Evolutionary conservation across 2,113 vertebrate genomes (phyloP), one percentile per base, ranked within the genome.

Genomic region (Zosterops lateralis): DNA sequence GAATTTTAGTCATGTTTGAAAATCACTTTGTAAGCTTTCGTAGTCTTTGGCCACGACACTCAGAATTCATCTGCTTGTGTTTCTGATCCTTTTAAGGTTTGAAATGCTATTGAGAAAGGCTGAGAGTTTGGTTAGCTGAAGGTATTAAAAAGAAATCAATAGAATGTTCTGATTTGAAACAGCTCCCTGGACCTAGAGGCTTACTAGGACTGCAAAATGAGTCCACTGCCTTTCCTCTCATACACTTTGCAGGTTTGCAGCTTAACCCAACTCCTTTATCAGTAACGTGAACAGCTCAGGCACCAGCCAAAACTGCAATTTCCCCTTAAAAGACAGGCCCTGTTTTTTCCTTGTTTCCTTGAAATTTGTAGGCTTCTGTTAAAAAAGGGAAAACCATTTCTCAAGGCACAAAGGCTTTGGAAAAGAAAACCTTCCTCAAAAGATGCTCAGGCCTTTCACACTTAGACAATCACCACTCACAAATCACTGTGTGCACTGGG

Each of bases 91-190:
- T 84, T 70, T 58, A 83, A 73, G 60, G 75, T 66, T 32, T 93
- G 75, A 91, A 96, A 62, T 0, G 1, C 64, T 62, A 48, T 6
- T 53, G 58, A 76, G 89, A 91, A 76, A 65, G 51, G 58, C 75
- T 85, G 54, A 29, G 67, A 83, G 64, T 62, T 68, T 62, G 67
- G 71, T 68, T 90, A 77, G 90, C 72, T 90, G 88, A 58, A 88
- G 64, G 67, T 71, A 88, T 91, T 94, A 90, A 85, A 88, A 87
- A 84, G 56, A 78, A 90, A 92, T 94, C 80, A 90, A 78, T 81
- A 81, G 67, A 60, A 53, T 80, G 75, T 53, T 90, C 91, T 86
- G 71, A 65, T 84, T 74, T 78, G 80, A 88, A 94, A 62, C 48
- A 77, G 48, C 53, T 86, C 28, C 61, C 56, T 77, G 73, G 73